Base-by-base conservation (phyloP, 2,113 vertebrate species). In the Cyanoderma ruficeps region DNA sequence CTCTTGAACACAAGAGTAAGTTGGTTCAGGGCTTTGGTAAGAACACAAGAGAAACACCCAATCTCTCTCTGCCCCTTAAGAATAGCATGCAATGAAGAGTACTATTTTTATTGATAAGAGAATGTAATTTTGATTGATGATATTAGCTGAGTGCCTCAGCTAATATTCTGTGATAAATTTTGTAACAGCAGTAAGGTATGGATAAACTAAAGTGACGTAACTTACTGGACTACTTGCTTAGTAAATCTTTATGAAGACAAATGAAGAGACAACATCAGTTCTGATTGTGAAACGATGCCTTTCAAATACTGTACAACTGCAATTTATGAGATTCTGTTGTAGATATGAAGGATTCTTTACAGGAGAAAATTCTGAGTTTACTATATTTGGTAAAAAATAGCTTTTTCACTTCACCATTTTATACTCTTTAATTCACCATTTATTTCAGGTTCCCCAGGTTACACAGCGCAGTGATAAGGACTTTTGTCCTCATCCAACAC, bases 391-490 rank as follows among this genome's bases (percentile, higher is more conserved):
- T 87, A 39, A 76, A 88, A 94, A 65, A 23, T 6, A 67, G 9
- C 13, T 60, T 83, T 76, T 83, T 57, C 25, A 52, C 27, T 47
- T 74, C 15, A 68, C 8, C 13, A 19, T 60, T 89, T 79, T 47
- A 67, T 85, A 53, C 9, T 89, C 6, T 90, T 92, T 94, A 83
- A 90, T 90, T 92, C 61, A 56, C 64, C 41, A 27, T 95, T 89
- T 93, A 28, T 96, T 96, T 70, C 96, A 99, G 99, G 98, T 99
- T 99, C 94, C 99, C 99, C 46, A 99, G 98, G 67, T 97, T 99
- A 87, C 99, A 99, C 97, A 99, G 99, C 35, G 98, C 98, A 11
- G 98, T 99, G 94, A 99, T 99, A 96, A 97, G 99, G 59, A 99
- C 99, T 11, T 99, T 99, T 79, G 98, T 99, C 59, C 98, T 99